Percentiles rank a stretch among this genome's conserved stretches.
phyloP scores from a whole-genome alignment of 2,888 invertebrate genomes.

The Acrobasis suavella region DNA sequence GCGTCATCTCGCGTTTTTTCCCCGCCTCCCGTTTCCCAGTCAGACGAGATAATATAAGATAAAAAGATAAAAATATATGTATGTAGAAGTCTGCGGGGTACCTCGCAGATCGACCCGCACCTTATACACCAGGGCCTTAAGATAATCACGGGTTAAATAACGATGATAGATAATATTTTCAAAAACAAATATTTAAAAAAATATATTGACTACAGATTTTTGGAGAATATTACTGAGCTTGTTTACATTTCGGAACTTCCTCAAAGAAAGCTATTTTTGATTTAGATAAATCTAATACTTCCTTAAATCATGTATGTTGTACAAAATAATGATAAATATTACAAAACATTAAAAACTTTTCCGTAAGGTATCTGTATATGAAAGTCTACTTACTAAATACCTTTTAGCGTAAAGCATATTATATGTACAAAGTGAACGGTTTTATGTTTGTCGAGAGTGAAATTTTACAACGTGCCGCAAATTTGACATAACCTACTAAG shows the following conservation, averaged over 20 bases:
- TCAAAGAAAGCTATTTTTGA: neutral
- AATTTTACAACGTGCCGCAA: constrained; percentile 57
- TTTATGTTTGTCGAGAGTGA: constrained; percentile 58
- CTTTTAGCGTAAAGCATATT: constrained; percentile 34
- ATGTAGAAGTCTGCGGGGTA: no score
- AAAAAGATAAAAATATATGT: no score
- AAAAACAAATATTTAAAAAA: neutral
- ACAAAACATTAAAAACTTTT: no score
- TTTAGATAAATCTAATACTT: no score
- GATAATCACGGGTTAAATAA: neutral
- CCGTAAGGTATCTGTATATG: neutral
- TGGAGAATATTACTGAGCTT: neutral
- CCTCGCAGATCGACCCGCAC: no score
- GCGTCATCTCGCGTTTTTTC: no score
- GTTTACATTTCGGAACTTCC: neutral
- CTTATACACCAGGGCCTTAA: no score
- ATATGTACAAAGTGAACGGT: constrained; percentile 39
- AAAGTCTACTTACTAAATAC: constrained; percentile 24
- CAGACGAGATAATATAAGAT: no score
- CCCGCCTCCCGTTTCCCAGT: no score
- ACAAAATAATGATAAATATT: no score
- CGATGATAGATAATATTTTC: neutral
- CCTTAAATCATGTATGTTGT: no score
- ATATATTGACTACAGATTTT: neutral
- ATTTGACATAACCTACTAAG: constrained; percentile 35